Evolutionary conservation across 2,797 vertebrate genomes (phyloP).

Genomic region (Dicrostonyx torquatus): DNA sequence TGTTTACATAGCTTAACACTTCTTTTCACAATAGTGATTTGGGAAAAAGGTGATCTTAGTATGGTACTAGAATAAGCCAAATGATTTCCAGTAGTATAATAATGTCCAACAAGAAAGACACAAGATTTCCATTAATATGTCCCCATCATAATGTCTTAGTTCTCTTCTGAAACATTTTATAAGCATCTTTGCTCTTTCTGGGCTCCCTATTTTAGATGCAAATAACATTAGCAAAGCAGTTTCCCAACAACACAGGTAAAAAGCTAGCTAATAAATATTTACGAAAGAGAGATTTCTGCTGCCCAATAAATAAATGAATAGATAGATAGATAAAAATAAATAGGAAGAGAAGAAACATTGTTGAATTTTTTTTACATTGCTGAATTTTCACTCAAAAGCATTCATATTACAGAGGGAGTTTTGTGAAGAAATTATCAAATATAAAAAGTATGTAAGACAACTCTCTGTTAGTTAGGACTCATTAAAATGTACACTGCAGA

Average conservation of each 20-base stretch:
- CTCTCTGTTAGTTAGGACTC: constrained; percentile 67
- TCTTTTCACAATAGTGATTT: background rate
- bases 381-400: constrained; percentile 61
- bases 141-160: background rate
- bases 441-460: constrained; percentile 51
- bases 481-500: constrained; percentile 65
- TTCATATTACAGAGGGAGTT: constrained; percentile 47
- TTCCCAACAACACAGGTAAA: background rate
- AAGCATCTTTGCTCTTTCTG: background rate
- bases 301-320: background rate
- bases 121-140: too few relatives aligned
- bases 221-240: constrained; percentile 60
- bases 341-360: constrained; percentile 32
- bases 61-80: background rate
- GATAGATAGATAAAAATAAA: constrained; percentile 24
- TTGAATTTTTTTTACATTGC: constrained; percentile 16
- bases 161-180: constrained; percentile 42
- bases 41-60: background rate
- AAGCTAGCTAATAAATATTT: constrained; percentile 73
- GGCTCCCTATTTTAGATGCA: constrained; percentile 39
- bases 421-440: constrained; percentile 65
- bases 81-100: background rate
- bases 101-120: background rate
- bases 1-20: constrained; percentile 2
- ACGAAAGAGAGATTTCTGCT: constrained; percentile 27